Percentiles rank a stretch among this genome's conserved stretches.
phyloP scores from a whole-genome alignment of 2,797 vertebrate genomes.

The Galagoides demidoff region DNA sequence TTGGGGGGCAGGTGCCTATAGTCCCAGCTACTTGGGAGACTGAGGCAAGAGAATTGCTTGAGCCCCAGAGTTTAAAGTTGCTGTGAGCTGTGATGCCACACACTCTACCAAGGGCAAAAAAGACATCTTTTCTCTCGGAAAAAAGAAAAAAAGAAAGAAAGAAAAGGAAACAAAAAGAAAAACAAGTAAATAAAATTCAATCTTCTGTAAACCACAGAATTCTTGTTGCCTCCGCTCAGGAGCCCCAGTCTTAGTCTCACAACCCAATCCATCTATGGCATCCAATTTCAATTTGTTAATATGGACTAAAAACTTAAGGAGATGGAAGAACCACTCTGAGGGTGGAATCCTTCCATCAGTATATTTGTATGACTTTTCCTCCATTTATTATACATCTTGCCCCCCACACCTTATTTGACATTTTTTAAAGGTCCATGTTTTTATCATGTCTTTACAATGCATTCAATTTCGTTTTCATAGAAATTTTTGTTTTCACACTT shows the following conservation, averaged over 20 bases:
- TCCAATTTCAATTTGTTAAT: neutral
- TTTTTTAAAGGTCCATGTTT: neutral
- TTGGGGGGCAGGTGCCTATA: too few relatives aligned
- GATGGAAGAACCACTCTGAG: neutral
- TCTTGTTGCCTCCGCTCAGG: neutral
- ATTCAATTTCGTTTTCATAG: neutral
- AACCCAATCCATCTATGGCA: neutral
- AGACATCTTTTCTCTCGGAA: too few relatives aligned
- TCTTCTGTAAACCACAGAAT: neutral
- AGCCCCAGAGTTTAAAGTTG: too few relatives aligned
- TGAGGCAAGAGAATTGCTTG: too few relatives aligned
- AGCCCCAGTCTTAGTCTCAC: neutral
- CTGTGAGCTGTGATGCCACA: too few relatives aligned
- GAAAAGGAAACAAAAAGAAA: too few relatives aligned
- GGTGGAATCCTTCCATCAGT: neutral
- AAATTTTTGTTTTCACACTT: slow-evolving; percentile 42
- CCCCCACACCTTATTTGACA: neutral
- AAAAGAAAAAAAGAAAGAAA: too few relatives aligned
- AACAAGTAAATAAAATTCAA: neutral
- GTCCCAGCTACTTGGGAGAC: too few relatives aligned
- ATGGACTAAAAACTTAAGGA: neutral
- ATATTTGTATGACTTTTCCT: neutral
- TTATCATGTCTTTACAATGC: slow-evolving; percentile 16
- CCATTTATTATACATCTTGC: neutral
- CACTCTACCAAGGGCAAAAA: too few relatives aligned